Evolutionary conservation across 1,140 invertebrate species (phyloP).

Genomic region (Caenorhabditis latens): DNA sequence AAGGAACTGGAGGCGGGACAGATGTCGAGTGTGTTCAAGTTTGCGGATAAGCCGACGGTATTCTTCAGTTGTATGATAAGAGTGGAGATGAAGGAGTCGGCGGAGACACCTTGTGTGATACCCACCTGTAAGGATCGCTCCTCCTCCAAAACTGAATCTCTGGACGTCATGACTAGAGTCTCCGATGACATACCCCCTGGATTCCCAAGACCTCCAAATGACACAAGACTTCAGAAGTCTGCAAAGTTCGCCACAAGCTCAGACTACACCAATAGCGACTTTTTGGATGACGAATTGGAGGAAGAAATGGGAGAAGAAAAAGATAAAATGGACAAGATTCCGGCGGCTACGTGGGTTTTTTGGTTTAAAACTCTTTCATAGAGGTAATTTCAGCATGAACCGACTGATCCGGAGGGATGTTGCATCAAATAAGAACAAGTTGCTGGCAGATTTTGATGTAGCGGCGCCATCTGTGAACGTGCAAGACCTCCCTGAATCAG

Average conservation of each 20-base stretch:
- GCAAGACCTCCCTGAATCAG: conserved; percentile 26
- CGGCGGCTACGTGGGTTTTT: neutral
- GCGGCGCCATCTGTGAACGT: conserved; percentile 16
- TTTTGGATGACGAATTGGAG: conserved; percentile 10
- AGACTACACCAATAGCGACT: neutral
- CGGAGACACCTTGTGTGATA: conserved; percentile 18
- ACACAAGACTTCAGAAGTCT: neutral
- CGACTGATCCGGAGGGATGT: neutral
- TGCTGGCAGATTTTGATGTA: conserved; percentile 21
- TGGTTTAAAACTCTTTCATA: neutral
- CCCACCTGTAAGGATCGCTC: neutral
- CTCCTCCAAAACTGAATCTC: neutral
- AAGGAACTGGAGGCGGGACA: conserved; percentile 58
- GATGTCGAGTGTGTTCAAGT: conserved; percentile 62
- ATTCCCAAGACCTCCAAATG: conserved; percentile 17
- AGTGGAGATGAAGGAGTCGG: conserved; percentile 57
- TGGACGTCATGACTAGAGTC: neutral
- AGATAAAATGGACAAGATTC: conserved; percentile 11
- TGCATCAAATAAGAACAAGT: neutral
- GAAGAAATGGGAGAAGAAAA: neutral
- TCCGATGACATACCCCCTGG: neutral
- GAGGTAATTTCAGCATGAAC: conserved; percentile 1
- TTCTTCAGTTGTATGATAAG: conserved; percentile 67
- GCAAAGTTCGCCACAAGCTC: neutral
- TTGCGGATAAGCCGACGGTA: conserved; percentile 65